Conservation (phyloP, 2,113 vertebrate species). For the Anhinga anhinga region DNA sequence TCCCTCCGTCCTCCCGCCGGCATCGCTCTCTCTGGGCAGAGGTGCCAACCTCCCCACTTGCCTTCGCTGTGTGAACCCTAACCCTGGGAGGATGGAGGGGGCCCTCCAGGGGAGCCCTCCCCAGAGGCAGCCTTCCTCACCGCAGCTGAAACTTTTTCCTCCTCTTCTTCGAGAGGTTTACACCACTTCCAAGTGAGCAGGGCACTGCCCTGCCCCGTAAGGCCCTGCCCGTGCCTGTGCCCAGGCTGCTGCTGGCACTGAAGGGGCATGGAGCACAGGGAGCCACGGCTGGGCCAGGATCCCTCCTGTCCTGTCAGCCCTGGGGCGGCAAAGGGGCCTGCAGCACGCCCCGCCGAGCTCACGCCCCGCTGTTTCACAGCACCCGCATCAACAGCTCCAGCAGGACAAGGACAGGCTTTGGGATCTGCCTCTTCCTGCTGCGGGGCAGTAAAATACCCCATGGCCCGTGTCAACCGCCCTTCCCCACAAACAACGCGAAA, state of each 20-base stretch:
- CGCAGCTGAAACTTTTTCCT: background rate
- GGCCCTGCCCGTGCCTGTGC: background rate
- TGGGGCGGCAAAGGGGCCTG: background rate
- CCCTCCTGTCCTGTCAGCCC: background rate
- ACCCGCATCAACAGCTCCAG: background rate
- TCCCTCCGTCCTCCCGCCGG: background rate
- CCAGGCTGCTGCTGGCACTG: background rate
- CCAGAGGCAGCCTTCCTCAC: background rate
- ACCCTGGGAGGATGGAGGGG: no score
- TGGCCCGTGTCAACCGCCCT: rapidly evolving
- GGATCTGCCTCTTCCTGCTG: background rate
- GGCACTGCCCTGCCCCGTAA: background rate
- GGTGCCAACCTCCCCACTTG: background rate
- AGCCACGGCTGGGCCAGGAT: background rate
- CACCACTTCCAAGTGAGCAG: background rate
- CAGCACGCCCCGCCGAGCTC: background rate
- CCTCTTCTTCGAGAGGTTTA: background rate
- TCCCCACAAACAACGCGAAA: background rate
- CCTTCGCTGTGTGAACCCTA: no score
- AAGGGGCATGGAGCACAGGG: background rate
- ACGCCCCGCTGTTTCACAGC: background rate
- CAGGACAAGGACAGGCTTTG: background rate
- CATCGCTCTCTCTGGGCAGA: background rate
- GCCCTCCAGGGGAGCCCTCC: background rate
- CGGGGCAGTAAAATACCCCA: background rate